Base-by-base conservation (phyloP, 2,888 invertebrate genomes). In the Labia minor region DNA sequence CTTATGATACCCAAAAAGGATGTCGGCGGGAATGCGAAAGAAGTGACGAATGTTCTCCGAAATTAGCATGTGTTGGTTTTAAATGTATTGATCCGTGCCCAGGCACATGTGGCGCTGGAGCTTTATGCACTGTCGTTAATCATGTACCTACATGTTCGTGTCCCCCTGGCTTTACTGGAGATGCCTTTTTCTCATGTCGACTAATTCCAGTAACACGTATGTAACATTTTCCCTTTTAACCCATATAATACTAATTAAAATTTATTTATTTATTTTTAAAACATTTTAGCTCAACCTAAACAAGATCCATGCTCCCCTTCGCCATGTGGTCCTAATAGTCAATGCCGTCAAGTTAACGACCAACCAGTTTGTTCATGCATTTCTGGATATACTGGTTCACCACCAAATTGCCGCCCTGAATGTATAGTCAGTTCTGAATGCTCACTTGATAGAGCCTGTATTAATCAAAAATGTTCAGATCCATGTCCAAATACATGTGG, bases 351-450 rank as follows among this genome's bases (percentile, higher is more conserved):
- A 73, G 85, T 88, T 6, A 89, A 90, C 73, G 81, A 82, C 72
- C 90, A 90, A 79, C 90, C 91, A 0, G 91, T 90, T 0, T 94
- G 93, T 76, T 90, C 91, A 0, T 94, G 92, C 73, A 81, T 88
- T 71, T 87, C 88, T 1, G 87, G 86, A 72, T 91, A 88, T 73
- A 82, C 87, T 64, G 91, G 90, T 67, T 85, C 85, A 69, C 92
- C 92, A 65, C 90, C 90, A 1, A 83, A 83, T 66, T 93, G 94
- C 74, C 81, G 90, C 69, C 92, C 92, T 4, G 90, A 92, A 76
- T 93, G 93, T 75, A 83, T 90, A 8, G 89, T 90, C n/a, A 92
- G 88, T 73, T 88, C 89, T 1, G 92, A 93, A 79, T 95, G 94
- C 77, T 84, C 89, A 19, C 76, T 83, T 14, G 89, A 91, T 68